These are phyloP conservation scores for Psilopogon haemacephalus DNA, from an alignment of 2,113 vertebrate species.

Conservation along the genomic window DNA sequence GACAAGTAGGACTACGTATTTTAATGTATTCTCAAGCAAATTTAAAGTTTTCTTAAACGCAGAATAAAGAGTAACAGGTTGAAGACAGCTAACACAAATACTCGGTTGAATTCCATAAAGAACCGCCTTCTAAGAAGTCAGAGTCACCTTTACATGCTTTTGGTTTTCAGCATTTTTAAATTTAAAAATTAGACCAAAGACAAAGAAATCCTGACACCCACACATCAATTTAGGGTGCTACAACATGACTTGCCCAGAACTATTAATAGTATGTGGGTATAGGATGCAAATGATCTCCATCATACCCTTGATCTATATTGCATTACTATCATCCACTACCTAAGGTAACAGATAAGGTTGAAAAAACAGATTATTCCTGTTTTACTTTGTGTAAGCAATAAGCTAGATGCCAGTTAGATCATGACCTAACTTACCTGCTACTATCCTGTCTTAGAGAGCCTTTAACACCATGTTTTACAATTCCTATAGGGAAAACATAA, in stretches of 20 bases:
- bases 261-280: not conserved
- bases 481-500: not conserved
- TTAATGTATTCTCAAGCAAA: not conserved
- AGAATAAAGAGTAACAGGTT: not conserved
- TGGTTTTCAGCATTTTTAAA: not conserved
- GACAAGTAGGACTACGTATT: not conserved
- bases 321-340: not conserved
- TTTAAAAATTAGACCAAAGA: not conserved
- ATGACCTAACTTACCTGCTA: conserved; percentile 47
- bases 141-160: not conserved
- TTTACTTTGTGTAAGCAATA: not conserved
- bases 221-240: not conserved
- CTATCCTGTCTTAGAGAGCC: conserved; percentile 13
- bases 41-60: not conserved
- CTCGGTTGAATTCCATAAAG: not conserved
- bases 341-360: not conserved
- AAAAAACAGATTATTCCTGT: not conserved
- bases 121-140: not conserved
- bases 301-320: not conserved
- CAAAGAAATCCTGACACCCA: not conserved
- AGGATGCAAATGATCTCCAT: not conserved
- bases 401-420: not conserved
- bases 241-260: not conserved
- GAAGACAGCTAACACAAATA: not conserved
- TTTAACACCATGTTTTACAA: conserved; percentile 42